Evolutionary conservation across 2,113 vertebrate species (phyloP).

Genomic region (Callionymus lyra): DNA sequence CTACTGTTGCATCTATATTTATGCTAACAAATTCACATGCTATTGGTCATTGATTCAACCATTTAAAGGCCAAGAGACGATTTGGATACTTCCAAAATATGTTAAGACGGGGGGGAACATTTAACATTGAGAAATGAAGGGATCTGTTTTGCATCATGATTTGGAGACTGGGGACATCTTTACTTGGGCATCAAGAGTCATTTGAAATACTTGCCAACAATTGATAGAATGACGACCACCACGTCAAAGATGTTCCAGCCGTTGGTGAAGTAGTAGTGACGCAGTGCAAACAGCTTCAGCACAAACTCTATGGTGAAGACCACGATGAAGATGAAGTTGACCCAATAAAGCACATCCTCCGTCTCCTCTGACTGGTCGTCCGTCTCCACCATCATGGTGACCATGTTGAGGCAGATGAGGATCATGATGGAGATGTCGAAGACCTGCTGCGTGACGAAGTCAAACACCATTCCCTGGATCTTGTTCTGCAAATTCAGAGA

Average conservation of each 20-base stretch:
- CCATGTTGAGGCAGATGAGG: conserved; percentile 98
- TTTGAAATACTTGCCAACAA: conserved; percentile 81
- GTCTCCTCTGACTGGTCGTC: conserved; percentile 86
- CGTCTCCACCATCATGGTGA: conserved; percentile 99
- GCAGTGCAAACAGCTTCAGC: conserved; percentile 89
- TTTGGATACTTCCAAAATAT: too few relatives aligned
- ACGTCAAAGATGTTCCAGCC: conserved; percentile 99
- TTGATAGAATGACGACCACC: conserved; percentile 96
- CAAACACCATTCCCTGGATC: conserved; percentile 89
- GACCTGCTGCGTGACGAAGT: conserved; percentile 96
- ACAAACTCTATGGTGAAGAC: conserved; percentile 93
- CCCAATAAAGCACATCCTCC: conserved; percentile 91
- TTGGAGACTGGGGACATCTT: too few relatives aligned
- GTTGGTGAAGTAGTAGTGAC: conserved; percentile 97
- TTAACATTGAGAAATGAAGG: too few relatives aligned
- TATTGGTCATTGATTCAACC: too few relatives aligned
- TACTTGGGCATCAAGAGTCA: neutral
- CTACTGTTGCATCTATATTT: too few relatives aligned
- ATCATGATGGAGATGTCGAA: conserved; percentile 99
- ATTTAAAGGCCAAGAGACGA: too few relatives aligned
- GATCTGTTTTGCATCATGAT: too few relatives aligned
- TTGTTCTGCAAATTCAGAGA: conserved; percentile 72
- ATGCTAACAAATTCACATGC: too few relatives aligned
- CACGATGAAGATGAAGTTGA: conserved; percentile 94
- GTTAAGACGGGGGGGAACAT: too few relatives aligned